Percentiles rank a stretch among this genome's conserved stretches.
These are phyloP conservation scores for Alauda arvensis DNA, from an alignment of 2,797 vertebrate genomes.

Conservation along the genomic window DNA sequence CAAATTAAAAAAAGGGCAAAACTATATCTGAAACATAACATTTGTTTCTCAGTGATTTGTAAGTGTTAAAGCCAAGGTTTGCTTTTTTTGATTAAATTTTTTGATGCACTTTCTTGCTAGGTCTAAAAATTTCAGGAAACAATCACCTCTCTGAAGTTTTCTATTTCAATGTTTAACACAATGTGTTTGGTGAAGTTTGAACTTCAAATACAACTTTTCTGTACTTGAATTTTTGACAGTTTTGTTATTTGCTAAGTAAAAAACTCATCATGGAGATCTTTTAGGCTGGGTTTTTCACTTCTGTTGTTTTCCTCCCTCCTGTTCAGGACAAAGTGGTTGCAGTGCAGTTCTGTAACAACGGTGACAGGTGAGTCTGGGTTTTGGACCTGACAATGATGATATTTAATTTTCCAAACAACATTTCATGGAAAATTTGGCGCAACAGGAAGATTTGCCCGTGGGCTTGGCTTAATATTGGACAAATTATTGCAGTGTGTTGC, in stretches of 20 bases:
- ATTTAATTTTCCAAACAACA: neutral
- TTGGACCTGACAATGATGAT: neutral
- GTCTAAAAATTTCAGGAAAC: neutral
- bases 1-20: neutral
- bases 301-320: constrained; percentile 2
- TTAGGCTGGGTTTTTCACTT: neutral
- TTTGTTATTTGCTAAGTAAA: neutral
- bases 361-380: constrained; percentile 83
- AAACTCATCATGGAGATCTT: neutral
- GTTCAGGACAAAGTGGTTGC: constrained; percentile 94
- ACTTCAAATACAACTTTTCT: neutral
- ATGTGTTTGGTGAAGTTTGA: neutral
- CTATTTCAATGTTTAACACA: neutral
- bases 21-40: neutral
- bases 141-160: neutral
- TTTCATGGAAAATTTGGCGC: neutral
- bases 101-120: neutral
- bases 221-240: neutral
- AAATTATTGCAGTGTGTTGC: neutral
- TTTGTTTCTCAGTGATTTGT: neutral
- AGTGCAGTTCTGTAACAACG: constrained; percentile 96
- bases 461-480: neutral
- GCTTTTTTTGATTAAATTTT: neutral
- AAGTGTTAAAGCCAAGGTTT: neutral
- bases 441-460: neutral